Evolutionary conservation across 2,888 invertebrate species (phyloP).

Genomic region (Julus scanicus): DNA sequence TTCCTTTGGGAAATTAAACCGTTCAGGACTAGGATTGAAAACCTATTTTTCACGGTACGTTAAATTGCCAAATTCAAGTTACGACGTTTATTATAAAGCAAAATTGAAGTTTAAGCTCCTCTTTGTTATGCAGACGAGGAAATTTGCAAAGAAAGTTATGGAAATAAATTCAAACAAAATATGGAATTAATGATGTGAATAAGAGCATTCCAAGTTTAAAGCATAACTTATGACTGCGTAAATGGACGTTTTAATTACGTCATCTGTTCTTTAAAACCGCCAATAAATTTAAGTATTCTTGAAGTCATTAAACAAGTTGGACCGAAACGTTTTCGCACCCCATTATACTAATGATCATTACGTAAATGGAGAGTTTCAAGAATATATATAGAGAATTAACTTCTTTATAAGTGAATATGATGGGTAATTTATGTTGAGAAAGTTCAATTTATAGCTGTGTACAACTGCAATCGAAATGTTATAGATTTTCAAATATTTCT

Average conservation of each 20-base stretch:
- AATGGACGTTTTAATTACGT: neutral
- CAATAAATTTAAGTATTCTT: neutral
- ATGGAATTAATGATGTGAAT: conserved; percentile 11
- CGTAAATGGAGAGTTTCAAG: neutral
- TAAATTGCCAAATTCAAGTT: neutral
- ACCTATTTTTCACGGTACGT: neutral
- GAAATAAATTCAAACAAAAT: neutral
- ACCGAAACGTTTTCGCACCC: neutral
- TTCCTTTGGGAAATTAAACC: conserved; percentile 11
- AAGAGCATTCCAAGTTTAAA: neutral
- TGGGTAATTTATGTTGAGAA: too few species aligned
- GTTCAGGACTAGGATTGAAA: neutral
- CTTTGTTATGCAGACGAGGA: neutral
- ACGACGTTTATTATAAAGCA: neutral
- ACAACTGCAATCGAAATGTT: too few species aligned
- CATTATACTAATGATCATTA: neutral
- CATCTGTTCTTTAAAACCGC: neutral
- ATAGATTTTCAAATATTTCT: too few species aligned
- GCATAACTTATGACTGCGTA: neutral
- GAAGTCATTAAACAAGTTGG: neutral
- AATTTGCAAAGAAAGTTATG: neutral
- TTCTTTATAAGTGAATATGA: too few species aligned
- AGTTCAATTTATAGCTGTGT: too few species aligned
- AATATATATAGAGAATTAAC: too few species aligned
- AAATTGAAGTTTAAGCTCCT: neutral